Evolutionary conservation across 2,888 invertebrate species (phyloP), one percentile per base, ranked within the genome.

Genomic region (Parascotia fuliginaria): DNA sequence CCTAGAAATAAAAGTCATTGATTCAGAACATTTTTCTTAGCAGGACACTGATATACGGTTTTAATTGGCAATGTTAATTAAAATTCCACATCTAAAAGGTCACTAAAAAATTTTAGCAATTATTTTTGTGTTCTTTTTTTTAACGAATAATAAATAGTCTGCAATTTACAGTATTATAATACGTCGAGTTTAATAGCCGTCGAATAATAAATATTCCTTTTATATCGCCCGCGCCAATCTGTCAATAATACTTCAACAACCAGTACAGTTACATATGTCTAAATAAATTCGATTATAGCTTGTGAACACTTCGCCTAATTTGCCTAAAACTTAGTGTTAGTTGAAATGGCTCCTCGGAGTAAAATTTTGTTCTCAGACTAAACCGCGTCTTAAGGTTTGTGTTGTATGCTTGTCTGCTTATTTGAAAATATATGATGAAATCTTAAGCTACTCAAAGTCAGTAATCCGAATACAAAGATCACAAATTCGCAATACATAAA

Each of bases 11-110:
- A 45, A 42, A 42, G 11, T 42, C 34, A 42, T 36, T 34, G 27
- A 37, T 32, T 39, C 14, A 19, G 16, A 13, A 37, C n/a, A 16
- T 5, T 28, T 47, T 22, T 11, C 15, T 9, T 13, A 31, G 28
- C 29, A 36, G 24, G 37, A 22, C 24, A 32, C 40, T 15, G 34
- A 13, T 46, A 32, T 2, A 49, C 34, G 22, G 6, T 32, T 52
- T 46, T 62, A 49, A 62, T 65, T 51, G 54, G 38, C 29, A 28
- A 15, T 48, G 13, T 53, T 43, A 43, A 51, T 62, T 63, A 45
- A 59, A 52, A 56, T 55, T 51, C 53, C 29, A 27, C 14, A 29
- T 32, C 6, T 37, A 54, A 58, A 55, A 51, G 42, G 49, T 52
- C 42, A 63, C 44, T 34, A 11, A 51, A 55, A 53, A 45, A n/a